Evolutionary conservation across 1,140 invertebrate species (phyloP).

Genomic region (Papilio aristodemus): DNA sequence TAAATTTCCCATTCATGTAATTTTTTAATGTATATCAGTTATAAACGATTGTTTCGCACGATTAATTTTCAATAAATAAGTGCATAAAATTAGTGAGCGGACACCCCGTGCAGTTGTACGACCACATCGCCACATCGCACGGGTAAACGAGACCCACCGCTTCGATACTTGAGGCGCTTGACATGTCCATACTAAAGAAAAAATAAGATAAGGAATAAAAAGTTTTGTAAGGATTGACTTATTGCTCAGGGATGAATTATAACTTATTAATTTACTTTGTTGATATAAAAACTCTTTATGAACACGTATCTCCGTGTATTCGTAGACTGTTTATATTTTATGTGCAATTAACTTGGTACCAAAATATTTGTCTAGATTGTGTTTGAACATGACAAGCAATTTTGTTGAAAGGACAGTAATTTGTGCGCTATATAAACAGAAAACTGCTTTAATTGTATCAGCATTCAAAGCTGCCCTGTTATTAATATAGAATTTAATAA

Average conservation of each 20-base stretch:
- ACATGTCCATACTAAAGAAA: slow-evolving; percentile 37
- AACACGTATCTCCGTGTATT: too few relatives aligned
- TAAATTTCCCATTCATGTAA: neutral
- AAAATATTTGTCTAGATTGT: too few relatives aligned
- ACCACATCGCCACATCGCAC: slow-evolving; percentile 42
- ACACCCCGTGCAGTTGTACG: slow-evolving; percentile 55
- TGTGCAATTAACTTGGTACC: too few relatives aligned
- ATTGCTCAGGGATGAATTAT: slow-evolving; percentile 8
- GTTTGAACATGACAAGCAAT: neutral
- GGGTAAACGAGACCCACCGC: slow-evolving; percentile 55
- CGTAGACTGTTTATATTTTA: too few relatives aligned
- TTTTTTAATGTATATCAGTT: slow-evolving; percentile 44
- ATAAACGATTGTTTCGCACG: slow-evolving; percentile 51
- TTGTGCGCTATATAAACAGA: too few relatives aligned
- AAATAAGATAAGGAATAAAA: slow-evolving; percentile 19
- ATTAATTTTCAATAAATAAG: slow-evolving; percentile 71
- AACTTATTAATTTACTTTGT: slow-evolving; percentile 1
- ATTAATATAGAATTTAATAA: slow-evolving; percentile 52
- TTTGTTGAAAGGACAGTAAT: slow-evolving; percentile 26
- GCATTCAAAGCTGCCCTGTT: slow-evolving; percentile 53
- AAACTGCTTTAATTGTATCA: neutral
- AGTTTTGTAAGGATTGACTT: slow-evolving; percentile 1
- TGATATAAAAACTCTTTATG: neutral
- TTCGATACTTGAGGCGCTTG: slow-evolving; percentile 52
- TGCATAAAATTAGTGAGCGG: slow-evolving; percentile 53